Conservation (phyloP, 2,888 invertebrate species). For the Cremastinae sp. region DNA sequence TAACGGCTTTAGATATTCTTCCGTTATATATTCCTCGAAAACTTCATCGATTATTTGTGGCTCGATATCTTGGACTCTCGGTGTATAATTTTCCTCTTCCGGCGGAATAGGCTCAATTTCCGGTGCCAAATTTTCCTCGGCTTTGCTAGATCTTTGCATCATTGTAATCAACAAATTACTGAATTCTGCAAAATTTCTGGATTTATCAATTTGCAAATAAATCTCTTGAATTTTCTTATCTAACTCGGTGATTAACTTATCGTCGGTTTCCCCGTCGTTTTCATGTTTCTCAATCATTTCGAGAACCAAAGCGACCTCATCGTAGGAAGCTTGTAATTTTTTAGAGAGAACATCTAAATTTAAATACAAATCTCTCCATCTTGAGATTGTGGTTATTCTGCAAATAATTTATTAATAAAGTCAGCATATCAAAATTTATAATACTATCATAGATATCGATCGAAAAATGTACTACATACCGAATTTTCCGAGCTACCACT, state of each 20-base stretch:
- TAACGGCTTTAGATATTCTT: conserved; percentile 73
- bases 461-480: conserved; percentile 56
- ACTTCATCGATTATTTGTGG: conserved; percentile 77
- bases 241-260: conserved; percentile 52
- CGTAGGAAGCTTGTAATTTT: conserved; percentile 72
- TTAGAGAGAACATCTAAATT: conserved; percentile 74
- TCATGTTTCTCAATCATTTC: conserved; percentile 69
- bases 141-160: conserved; percentile 9
- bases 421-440: background rate
- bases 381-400: conserved; percentile 66
- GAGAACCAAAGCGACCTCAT: conserved; percentile 69
- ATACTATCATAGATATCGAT: background rate
- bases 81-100: conserved; percentile 43
- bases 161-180: conserved; percentile 70
- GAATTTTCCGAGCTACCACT: conserved; percentile 65
- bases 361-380: conserved; percentile 75
- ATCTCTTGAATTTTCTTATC: conserved; percentile 66
- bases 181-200: conserved; percentile 74
- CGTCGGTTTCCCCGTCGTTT: conserved; percentile 56
- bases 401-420: conserved; percentile 28
- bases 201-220: conserved; percentile 72
- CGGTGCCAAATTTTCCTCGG: background rate
- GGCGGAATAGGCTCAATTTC: background rate
- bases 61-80: conserved; percentile 66
- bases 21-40: conserved; percentile 77